These are phyloP conservation scores for Heteromyza rotundicornis DNA, from an alignment of 2,888 invertebrate species.

Conservation along the genomic window DNA sequence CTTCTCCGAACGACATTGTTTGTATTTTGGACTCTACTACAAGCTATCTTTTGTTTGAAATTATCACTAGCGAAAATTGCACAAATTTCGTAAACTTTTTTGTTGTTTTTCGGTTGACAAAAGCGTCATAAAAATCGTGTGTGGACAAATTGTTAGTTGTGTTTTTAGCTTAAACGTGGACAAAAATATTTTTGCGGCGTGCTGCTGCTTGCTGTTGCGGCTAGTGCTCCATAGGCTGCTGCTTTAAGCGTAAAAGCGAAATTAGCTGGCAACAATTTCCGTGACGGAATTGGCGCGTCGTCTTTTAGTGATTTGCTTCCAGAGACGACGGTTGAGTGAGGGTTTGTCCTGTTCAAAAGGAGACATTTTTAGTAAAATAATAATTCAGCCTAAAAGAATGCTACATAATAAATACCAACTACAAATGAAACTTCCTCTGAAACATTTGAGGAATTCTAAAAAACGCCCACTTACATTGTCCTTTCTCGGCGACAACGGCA, in stretches of 20 bases:
- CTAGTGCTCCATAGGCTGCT: not conserved
- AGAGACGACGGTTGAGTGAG: slow-evolving; percentile 77
- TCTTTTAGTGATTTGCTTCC: slow-evolving; percentile 80
- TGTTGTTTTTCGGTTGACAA: too few species aligned
- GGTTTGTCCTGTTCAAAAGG: slow-evolving; percentile 72
- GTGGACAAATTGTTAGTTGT: too few species aligned
- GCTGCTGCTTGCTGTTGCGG: not conserved
- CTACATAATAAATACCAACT: too few species aligned
- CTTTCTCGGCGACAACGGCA: slow-evolving; percentile 59
- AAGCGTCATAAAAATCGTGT: too few species aligned
- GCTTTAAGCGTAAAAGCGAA: not conserved
- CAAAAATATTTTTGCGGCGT: not conserved
- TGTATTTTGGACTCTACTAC: too few species aligned
- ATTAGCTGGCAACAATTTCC: slow-evolving; percentile 59
- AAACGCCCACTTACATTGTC: slow-evolving; percentile 54
- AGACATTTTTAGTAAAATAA: slow-evolving; percentile 16
- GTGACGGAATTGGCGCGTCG: slow-evolving; percentile 66
- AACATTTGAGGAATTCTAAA: not conserved
- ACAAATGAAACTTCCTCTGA: too few species aligned
- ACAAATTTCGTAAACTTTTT: too few species aligned
- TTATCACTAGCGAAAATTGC: slow-evolving; percentile 29
- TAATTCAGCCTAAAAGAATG: not conserved
- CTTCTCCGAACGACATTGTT: too few species aligned
- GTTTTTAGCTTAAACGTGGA: not conserved
- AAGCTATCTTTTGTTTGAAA: slow-evolving; percentile 6